Conservation (phyloP, 2,113 vertebrate genomes). For the Tychaedon coryphoeus region DNA sequence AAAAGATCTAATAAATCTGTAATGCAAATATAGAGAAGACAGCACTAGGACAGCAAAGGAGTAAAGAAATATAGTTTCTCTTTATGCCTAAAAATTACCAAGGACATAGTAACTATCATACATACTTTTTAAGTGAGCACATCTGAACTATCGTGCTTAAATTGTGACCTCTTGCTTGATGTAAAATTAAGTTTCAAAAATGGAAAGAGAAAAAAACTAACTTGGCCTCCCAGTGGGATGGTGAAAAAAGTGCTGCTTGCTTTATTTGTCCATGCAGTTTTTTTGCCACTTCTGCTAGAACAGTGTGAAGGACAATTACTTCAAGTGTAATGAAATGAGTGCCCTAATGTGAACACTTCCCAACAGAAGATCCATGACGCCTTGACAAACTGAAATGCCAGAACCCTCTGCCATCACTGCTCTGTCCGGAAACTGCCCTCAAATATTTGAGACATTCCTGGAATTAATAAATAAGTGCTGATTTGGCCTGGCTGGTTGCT, state of each 20-base stretch:
- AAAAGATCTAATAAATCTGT: not conserved
- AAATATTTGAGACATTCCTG: constrained; percentile 69
- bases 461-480: constrained; percentile 69
- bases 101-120: not conserved
- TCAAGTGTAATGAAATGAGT: constrained; percentile 8
- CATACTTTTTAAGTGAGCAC: not conserved
- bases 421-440: constrained; percentile 47
- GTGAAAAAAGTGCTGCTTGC: not conserved
- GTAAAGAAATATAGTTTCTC: not conserved
- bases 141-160: not conserved
- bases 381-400: not conserved
- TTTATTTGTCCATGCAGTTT: not conserved
- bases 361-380: not conserved
- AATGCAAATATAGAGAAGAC: not conserved
- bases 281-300: not conserved
- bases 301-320: not conserved
- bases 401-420: constrained; percentile 7
- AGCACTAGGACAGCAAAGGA: not conserved
- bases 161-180: not conserved
- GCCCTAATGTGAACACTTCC: not conserved
- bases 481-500: constrained; percentile 60
- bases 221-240: not conserved
- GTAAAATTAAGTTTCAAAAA: not conserved
- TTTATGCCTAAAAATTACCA: not conserved
- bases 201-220: not conserved